These are phyloP conservation scores for Chymomyza caudatula DNA, from an alignment of 2,888 invertebrate genomes.

Conservation along the genomic window DNA sequence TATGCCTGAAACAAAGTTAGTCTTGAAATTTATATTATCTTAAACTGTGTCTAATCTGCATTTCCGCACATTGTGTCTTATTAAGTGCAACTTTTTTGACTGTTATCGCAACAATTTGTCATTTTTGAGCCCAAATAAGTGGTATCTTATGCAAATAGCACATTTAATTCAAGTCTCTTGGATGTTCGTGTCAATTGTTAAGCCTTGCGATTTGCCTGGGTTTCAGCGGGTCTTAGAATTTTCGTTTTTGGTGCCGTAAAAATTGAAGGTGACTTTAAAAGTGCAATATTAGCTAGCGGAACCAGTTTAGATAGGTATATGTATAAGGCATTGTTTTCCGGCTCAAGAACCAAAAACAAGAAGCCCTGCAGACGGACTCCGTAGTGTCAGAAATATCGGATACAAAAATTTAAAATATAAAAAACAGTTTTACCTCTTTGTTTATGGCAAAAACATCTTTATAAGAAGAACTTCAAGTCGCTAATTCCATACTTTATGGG, in stretches of 20 bases:
- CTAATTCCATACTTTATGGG: too few species aligned
- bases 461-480: too few species aligned
- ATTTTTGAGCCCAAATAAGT: slow-evolving; percentile 29
- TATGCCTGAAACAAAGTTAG: slow-evolving; percentile 72
- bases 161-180: slow-evolving; percentile 20
- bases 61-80: neutral
- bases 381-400: too few species aligned
- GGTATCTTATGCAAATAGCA: slow-evolving; percentile 20
- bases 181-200: neutral
- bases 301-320: too few species aligned
- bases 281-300: neutral
- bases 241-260: neutral
- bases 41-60: neutral
- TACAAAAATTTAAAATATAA: too few species aligned
- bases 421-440: too few species aligned
- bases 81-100: slow-evolving; percentile 19
- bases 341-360: too few species aligned
- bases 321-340: too few species aligned
- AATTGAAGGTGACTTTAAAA: neutral
- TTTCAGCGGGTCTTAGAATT: neutral
- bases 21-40: slow-evolving; percentile 12
- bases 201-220: neutral
- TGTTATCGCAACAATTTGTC: slow-evolving; percentile 32
- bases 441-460: too few species aligned
- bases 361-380: too few species aligned